Percentiles rank a stretch among this genome's conserved stretches.
These are phyloP conservation scores for Archilochus colubris DNA, from an alignment of 2,113 vertebrate genomes.

Conservation along the genomic window DNA sequence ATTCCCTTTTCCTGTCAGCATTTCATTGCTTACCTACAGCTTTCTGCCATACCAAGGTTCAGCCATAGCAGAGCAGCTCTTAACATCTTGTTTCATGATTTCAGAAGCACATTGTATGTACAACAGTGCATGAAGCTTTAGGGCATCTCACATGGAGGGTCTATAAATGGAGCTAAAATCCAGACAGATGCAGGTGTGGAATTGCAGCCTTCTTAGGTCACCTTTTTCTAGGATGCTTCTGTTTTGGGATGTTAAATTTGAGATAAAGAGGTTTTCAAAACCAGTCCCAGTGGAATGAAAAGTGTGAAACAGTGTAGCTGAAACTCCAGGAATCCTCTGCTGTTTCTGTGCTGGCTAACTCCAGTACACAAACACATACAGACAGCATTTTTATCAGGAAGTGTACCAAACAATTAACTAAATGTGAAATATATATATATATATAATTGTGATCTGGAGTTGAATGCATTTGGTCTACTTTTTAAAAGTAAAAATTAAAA, in stretches of 20 bases:
- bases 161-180: not conserved
- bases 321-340: not conserved
- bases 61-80: not conserved
- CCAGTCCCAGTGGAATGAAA: not conserved
- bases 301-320: not conserved
- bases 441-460: not conserved
- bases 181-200: not conserved
- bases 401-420: not conserved
- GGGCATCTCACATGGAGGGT: not conserved
- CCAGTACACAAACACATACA: fast-evolving
- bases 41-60: not conserved
- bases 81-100: not conserved
- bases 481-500: not conserved
- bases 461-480: not conserved
- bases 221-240: not conserved
- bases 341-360: not conserved
- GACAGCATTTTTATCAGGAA: not conserved
- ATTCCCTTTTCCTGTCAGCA: not conserved
- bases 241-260: not conserved
- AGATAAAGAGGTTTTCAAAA: not conserved
- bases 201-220: not conserved
- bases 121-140: not conserved
- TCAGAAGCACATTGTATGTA: not conserved
- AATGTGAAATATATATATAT: not conserved
- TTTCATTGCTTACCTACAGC: not conserved